phyloP scores from a whole-genome alignment of 2,888 invertebrate genomes.

The Xestia rhomboidea region DNA sequence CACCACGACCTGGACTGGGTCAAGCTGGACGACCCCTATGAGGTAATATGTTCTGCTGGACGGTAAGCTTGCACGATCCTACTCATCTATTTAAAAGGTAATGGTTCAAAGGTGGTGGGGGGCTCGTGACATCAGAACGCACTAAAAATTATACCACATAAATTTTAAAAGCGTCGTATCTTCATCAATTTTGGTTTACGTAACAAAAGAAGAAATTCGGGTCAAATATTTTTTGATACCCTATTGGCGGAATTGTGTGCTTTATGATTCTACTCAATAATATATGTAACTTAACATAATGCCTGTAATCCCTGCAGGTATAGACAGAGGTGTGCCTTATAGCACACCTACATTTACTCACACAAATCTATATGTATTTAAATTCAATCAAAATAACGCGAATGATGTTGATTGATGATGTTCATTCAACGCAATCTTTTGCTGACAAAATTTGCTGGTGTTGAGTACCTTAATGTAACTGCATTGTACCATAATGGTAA shows the following conservation, averaged over 20 bases:
- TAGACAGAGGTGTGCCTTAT: not conserved
- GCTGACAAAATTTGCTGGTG: not conserved
- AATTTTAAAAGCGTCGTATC: too few relatives aligned
- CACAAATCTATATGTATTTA: too few relatives aligned
- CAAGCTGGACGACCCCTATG: slow-evolving; percentile 91
- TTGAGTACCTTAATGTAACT: not conserved
- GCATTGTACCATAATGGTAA: too few relatives aligned
- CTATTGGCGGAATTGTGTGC: not conserved
- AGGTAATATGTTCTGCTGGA: slow-evolving; percentile 76
- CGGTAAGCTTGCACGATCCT: not conserved
- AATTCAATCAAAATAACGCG: not conserved
- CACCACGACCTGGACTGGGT: slow-evolving; percentile 92
- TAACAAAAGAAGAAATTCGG: too few relatives aligned
- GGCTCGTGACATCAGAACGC: too few relatives aligned
- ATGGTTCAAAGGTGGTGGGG: too few relatives aligned
- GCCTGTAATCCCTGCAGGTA: not conserved
- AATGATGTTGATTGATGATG: not conserved
- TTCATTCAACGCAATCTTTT: not conserved
- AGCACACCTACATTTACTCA: not conserved
- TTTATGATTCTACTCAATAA: not conserved
- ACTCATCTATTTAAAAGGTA: not conserved
- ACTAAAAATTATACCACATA: too few relatives aligned
- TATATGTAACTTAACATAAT: too few relatives aligned
- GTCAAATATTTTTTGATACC: too few relatives aligned
- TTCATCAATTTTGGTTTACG: too few relatives aligned